phyloP scores from a whole-genome alignment of 64 coral and sea anemone genomes.

The Actinia equina region DNA sequence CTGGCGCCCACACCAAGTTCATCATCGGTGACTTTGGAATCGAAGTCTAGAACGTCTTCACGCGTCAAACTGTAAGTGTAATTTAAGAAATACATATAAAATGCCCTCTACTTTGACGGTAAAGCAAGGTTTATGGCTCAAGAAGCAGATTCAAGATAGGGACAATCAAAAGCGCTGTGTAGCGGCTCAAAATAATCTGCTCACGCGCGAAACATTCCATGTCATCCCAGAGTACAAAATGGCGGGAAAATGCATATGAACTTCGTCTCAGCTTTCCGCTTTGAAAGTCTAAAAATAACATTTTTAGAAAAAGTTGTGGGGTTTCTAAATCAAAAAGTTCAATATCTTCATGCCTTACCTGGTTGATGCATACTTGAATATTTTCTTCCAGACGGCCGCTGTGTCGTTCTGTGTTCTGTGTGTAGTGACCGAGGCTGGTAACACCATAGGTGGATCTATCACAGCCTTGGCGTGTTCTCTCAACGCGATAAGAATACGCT shows the following conservation, averaged over 20 bases:
- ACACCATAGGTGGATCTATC: slow-evolving; percentile 65
- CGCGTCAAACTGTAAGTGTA: slow-evolving; percentile 27
- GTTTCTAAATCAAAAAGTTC: no score
- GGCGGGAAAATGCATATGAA: no score
- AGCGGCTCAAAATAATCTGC: no score
- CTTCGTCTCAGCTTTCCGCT: no score
- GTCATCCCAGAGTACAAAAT: no score
- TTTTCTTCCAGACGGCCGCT: slow-evolving; percentile 88
- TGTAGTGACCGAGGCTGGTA: slow-evolving; percentile 76
- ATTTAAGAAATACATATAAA: neutral
- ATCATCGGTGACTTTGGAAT: slow-evolving; percentile 73
- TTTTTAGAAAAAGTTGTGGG: no score
- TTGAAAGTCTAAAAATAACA: no score
- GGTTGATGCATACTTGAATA: slow-evolving; percentile 80
- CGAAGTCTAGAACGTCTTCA: slow-evolving; percentile 91
- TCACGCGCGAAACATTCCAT: no score
- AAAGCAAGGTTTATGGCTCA: no score
- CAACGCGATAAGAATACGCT: slow-evolving; percentile 69
- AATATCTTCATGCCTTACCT: slow-evolving; percentile 17
- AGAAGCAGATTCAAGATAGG: no score
- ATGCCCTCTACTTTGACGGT: no score
- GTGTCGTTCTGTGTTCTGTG: slow-evolving; percentile 85
- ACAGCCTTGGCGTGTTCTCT: slow-evolving; percentile 83
- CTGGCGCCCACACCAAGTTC: slow-evolving; percentile 38
- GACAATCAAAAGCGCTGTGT: no score